Conservation (phyloP, 2,113 vertebrate genomes). For the Gracilinanus agilis region DNA sequence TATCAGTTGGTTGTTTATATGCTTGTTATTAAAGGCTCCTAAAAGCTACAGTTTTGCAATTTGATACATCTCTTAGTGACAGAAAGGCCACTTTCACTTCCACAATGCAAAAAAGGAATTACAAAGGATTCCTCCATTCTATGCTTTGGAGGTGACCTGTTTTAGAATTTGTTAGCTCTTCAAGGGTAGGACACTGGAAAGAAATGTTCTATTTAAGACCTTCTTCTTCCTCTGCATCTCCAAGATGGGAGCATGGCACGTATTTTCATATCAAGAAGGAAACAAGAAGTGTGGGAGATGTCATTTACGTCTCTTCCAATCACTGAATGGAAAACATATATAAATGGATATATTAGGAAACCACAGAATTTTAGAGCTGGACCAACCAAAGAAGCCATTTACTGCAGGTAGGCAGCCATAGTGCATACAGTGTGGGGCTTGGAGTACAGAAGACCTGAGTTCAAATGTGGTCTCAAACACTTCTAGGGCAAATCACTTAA, state of each 20-base stretch:
- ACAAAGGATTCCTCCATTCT: not conserved
- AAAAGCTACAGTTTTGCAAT: not conserved
- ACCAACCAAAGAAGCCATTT: not conserved
- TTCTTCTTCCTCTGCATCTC: not conserved
- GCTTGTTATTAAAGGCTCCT: not conserved
- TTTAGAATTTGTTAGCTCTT: not conserved
- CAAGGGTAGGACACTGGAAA: not conserved
- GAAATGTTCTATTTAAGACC: not conserved
- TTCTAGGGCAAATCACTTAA: not conserved
- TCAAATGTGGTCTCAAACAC: not conserved
- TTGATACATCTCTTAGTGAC: not conserved
- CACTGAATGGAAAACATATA: not conserved
- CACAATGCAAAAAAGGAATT: not conserved
- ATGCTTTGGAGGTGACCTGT: not conserved
- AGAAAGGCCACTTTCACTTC: not conserved
- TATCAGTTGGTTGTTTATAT: rapidly evolving
- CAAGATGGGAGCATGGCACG: not conserved
- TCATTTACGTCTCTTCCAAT: not conserved
- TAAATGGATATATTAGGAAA: not conserved
- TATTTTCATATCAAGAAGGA: not conserved
- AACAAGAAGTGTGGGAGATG: not conserved
- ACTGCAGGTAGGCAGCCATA: not conserved
- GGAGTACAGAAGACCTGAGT: not conserved
- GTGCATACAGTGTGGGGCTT: not conserved
- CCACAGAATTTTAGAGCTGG: not conserved